Base-by-base conservation (phyloP, 2,888 invertebrate genomes). In the Gisinianus flammeolus region DNA sequence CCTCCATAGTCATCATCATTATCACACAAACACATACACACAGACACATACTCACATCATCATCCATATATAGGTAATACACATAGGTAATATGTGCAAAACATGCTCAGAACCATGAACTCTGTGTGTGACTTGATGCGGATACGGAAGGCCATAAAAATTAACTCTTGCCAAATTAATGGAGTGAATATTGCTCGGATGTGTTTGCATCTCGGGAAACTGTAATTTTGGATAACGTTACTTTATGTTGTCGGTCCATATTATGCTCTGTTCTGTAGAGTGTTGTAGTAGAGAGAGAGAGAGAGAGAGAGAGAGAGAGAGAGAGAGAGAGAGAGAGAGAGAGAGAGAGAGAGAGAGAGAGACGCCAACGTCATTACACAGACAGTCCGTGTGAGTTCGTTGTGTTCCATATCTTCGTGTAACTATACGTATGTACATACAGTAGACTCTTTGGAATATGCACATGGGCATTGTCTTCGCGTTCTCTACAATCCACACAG, bases 101-200 rank as follows among this genome's bases (percentile, higher is more conserved):
- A 24, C n/a, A 26, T 64, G 12, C 64, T 6, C 64, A 26, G 64
- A 64, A 64, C 26, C 6, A 69, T 22, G 62, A 78, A 24, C 68
- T 56, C 44, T 26, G 44, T 44, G 44, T 44, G 71, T 54, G 71
- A 71, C 71, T 54, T 54, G 56, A 71, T 71, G 56, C 71, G 71
- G 56, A 71, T 71, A 31, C 71, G 71, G 56, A 54, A 30, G 58
- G 35, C 70, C 71, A 77, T 81, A 79, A 81, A 79, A 81, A 81
- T 81, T 81, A 81, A 81, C 81, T 81, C 76, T 67, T 77, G 78
- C 79, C 75, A 81, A 81, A 81, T 81, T 81, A 81, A 81, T 79
- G 79, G 77, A 77, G 79, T 78, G 75, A 70, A 77, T 79, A 74
- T 73, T 73, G 33, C 58, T 62, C 52, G 26, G n/a, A n/a, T n/a